Evolutionary conservation across 2,797 vertebrate species (phyloP).

Genomic region (Crotalus adamanteus): DNA sequence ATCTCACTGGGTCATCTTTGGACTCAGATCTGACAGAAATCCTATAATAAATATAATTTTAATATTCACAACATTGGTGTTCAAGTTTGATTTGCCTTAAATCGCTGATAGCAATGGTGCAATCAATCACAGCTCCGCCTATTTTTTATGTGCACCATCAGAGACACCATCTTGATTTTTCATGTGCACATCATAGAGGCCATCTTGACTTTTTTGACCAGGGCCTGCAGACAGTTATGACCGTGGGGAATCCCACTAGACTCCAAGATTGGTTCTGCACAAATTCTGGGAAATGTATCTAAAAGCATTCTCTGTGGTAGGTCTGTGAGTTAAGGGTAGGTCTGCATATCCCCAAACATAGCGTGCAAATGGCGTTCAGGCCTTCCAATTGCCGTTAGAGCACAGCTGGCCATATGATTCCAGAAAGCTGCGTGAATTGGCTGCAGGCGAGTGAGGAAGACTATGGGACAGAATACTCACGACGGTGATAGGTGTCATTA

Average conservation of each 20-base stretch:
- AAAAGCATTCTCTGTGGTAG: background rate
- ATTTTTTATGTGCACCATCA: background rate
- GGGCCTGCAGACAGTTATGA: background rate
- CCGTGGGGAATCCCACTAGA: background rate
- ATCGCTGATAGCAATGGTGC: background rate
- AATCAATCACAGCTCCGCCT: background rate
- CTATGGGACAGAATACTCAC: slow-evolving; percentile 62
- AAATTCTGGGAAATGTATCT: background rate
- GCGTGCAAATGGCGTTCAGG: background rate
- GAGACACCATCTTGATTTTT: too few species aligned
- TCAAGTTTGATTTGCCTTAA: background rate
- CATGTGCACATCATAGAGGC: background rate
- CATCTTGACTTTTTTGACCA: background rate
- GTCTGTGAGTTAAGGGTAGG: background rate
- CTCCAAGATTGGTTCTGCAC: background rate
- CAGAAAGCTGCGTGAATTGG: background rate
- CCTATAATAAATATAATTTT: background rate
- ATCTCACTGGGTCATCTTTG: too few species aligned
- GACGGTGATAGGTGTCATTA: slow-evolving; percentile 75
- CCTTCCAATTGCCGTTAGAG: background rate
- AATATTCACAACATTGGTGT: background rate
- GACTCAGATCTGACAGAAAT: too few species aligned
- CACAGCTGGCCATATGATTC: background rate
- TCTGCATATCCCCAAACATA: background rate
- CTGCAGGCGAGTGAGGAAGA: background rate